Base-by-base conservation (phyloP, 2,797 vertebrate species). In the Poeciliopsis paucimaculata region DNA sequence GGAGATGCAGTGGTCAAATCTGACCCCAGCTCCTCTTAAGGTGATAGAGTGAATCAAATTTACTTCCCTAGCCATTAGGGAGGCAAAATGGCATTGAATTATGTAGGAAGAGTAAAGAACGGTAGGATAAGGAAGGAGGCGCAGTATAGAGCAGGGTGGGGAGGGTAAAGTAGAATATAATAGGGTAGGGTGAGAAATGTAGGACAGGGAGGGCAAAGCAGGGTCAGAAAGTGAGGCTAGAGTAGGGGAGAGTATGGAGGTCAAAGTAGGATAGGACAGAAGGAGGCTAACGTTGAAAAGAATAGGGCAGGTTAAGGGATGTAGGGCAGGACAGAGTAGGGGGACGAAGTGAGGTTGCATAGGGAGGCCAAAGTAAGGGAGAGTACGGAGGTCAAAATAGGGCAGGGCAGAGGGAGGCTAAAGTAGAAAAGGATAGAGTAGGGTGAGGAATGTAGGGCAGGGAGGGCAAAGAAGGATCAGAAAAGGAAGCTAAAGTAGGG, bases 1-100 rank as follows among this genome's bases (percentile, higher is more conserved):
- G 72, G 73, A 81, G 78, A 2, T 66, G 73, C 23, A 76, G 88
- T 84, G 75, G 86, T 83, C 86, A 88, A 88, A 78, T 78, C 73
- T 77, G 85, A 83, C 78, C 62, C 75, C 78, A 13, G 43, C 47
- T 77, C 34, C 74, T 84, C 55, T 77, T 82, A 84, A n/a, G n/a
- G 77, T 70, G 20, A 34, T 34, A 34, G 31, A 70, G 26, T 26
- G 4, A 70, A 39, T 26, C 39, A 39, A 41, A 26, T 41, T 41
- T 26, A 23, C 2, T 68, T 23, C 11, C 4, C 4, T 68, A 26
- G 36, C 64, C 64, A 10, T 66, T 28, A 60, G 12, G 11, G 39
- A 3, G 64, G 10, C 10, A 13, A 26, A 41, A 11, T 41, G 16
- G 36, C 26, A 41, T 6, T 12, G 41, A 45, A 28, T 41, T n/a